Evolutionary conservation across 2,888 invertebrate species (phyloP), one percentile per base, ranked within the genome.

Genomic region (Drosophila nr. perissopoda): DNA sequence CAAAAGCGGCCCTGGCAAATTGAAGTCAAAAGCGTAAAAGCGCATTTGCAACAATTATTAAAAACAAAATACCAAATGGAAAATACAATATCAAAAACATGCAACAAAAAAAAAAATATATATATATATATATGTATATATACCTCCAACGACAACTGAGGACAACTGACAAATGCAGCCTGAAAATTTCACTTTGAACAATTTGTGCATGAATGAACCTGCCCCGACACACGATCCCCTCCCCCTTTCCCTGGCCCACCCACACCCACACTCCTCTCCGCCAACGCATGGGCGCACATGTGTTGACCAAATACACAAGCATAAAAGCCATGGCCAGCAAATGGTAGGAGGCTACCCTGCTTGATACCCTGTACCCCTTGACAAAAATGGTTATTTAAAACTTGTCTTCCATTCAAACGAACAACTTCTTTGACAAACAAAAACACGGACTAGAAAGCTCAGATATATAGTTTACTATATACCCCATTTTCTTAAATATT

Each of bases 11-110:
- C 34, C 62, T 66, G 38, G 67, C 79, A 89, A 82, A 85, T 81
- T 77, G 77, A 90, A 92, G 86, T 89, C 89, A 89, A 72, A 89
- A 91, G 91, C 91, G 91, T 91, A 89, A 91, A 91, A 91, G 92
- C 91, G 90, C 91, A 91, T 92, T 91, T 92, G 91, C 83, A 89
- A 91, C 91, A 91, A 82, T 84, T 88, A 71, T 74, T 56, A 67
- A 70, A 61, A 76, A 68, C n/a, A 72, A 77, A 81, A 76, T 61
- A 79, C 56, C 70, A 58, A 42, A 34, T 88, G 80, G 52, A 73
- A 74, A 70, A 62, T 69, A 33, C 18, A 48, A 48, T 53, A 34
- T 27, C 38, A 11, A 61, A 62, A 36, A 49, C 36, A 29, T 13
- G 25, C 40, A 33, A 49, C 40, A 66, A 27, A n/a, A 53, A 46